phyloP scores from a whole-genome alignment of 2,113 vertebrate species.

The Brachyhypopomus occidentalis region DNA sequence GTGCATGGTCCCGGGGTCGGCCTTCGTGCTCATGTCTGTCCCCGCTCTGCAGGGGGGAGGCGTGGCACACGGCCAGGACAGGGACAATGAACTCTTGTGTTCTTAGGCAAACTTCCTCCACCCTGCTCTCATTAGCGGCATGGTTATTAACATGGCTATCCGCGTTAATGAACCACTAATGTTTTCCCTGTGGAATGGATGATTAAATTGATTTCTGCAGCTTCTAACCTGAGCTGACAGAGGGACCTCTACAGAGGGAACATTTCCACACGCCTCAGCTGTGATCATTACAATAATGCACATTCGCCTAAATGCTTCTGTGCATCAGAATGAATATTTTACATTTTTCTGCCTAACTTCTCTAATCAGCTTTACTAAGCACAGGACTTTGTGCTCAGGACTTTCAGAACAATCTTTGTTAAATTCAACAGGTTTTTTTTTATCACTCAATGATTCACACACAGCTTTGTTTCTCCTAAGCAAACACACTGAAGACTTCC shows the following conservation, averaged over 20 bases:
- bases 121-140: conserved; percentile 9
- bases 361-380: background rate
- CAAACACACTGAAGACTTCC: too few species aligned
- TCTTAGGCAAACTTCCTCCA: background rate
- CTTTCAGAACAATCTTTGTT: too few species aligned
- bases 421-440: too few species aligned
- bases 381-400: background rate
- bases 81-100: conserved; percentile 4
- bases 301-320: background rate
- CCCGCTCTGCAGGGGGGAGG: background rate
- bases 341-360: background rate
- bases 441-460: too few species aligned
- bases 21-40: background rate
- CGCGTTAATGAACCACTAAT: conserved; percentile 24
- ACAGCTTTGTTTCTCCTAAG: too few species aligned
- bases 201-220: conserved; percentile 13
- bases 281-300: background rate
- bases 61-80: background rate
- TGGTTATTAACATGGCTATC: background rate
- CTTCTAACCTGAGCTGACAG: conserved; percentile 15
- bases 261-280: too few species aligned
- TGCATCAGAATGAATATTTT: background rate
- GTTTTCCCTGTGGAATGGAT: background rate
- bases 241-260: background rate
- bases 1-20: background rate